Base-by-base conservation (phyloP, 2,888 invertebrate genomes). In the Macrophya annulata region DNA sequence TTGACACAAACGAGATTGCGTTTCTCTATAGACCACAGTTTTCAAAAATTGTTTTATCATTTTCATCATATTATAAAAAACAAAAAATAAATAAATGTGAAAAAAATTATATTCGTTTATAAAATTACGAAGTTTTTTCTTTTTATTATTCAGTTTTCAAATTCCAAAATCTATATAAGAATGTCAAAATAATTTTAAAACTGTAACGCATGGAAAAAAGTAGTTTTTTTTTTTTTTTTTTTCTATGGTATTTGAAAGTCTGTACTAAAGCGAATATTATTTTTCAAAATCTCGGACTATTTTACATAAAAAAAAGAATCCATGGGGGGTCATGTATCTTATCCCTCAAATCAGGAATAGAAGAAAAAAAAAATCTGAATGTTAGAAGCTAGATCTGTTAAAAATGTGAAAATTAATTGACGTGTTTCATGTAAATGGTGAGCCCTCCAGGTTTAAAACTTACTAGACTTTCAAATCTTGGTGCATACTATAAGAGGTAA, bases 361-460 rank as follows among this genome's bases (percentile, higher is more conserved):
- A 12, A 3, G 4, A 12, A 9, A 62, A 62, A 3, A 12, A 12
- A 9, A 62, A 62, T 62, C 12, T 62, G 62, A 62, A 25, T 25
- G 62, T 62, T 0, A 62, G 25, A 0, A 3, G 25, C 9, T 31
- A 31, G 3, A 62, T 62, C 62, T 62, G 62, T n/a, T 10, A n/a
- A 21, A 62, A 12, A 9, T 25, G 5, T 12, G 25, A 15, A 31
- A 62, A 62, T 31, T 12, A 62, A 21, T 25, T 5, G 62, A 62
- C 25, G 25, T 62, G 12, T 21, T 62, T 31, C 62, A 12, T 62
- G 62, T 55, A 8, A 55, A 55, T 6, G 55, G 55, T 55, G 55
- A n/a, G n/a, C 55, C 8, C 55, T 55, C n/a, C 55, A 55, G n/a
- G 55, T 55, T n/a, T 55, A 55, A n/a, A 55, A 55, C 55, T 55